Percentiles rank a stretch among this genome's conserved stretches.
phyloP scores from a whole-genome alignment of 2,113 vertebrate genomes.

The Tonatia bakeri region DNA sequence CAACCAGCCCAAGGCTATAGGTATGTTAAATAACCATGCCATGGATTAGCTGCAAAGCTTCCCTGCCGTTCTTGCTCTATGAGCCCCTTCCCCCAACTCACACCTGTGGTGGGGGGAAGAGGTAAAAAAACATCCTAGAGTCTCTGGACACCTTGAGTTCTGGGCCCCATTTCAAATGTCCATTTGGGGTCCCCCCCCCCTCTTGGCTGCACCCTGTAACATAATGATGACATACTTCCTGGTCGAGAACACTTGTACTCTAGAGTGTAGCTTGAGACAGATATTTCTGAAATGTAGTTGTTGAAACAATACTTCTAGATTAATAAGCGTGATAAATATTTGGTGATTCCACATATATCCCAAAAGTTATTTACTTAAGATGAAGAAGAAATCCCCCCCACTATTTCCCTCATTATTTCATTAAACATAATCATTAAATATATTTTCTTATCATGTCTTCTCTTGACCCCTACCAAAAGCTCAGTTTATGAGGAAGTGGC shows the following conservation, averaged over 20 bases:
- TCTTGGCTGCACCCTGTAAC: too few relatives aligned
- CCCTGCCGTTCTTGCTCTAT: too few relatives aligned
- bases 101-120: too few relatives aligned
- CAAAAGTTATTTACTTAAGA: not conserved
- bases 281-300: not conserved
- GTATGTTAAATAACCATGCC: too few relatives aligned
- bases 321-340: not conserved
- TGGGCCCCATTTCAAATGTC: too few relatives aligned
- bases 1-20: too few relatives aligned
- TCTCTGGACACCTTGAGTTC: too few relatives aligned
- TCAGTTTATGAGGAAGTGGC: not conserved
- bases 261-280: not conserved
- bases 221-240: not conserved
- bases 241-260: not conserved
- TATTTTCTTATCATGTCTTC: not conserved
- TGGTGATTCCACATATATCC: not conserved
- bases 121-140: too few relatives aligned
- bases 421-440: not conserved
- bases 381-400: not conserved
- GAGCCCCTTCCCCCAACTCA: too few relatives aligned
- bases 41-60: too few relatives aligned
- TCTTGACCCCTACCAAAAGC: not conserved
- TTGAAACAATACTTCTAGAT: not conserved
- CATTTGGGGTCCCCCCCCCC: too few relatives aligned
- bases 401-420: too few relatives aligned